Conservation (phyloP, 2,113 vertebrate species). For the Myrmophylax atrothorax region DNA sequence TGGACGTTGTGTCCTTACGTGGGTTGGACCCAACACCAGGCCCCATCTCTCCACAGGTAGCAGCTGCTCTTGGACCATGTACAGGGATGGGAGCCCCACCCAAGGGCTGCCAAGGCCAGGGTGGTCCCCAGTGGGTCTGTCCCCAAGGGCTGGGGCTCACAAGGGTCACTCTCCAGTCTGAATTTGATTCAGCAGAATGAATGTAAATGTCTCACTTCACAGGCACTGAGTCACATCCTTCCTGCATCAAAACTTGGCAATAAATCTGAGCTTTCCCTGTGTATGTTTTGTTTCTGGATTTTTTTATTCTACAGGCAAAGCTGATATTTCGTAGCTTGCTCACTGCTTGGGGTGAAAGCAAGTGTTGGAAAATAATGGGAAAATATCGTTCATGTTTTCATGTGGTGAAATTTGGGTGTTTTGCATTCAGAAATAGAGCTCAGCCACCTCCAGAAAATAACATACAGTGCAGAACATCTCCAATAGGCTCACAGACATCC, state of each 20-base stretch:
- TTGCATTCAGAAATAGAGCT: neutral
- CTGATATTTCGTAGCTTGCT: neutral
- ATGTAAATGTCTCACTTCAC: accelerated
- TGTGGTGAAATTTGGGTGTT: neutral
- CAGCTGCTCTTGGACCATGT: neutral
- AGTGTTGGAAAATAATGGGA: neutral
- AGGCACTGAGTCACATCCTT: neutral
- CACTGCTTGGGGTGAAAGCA: neutral
- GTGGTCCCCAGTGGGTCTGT: neutral
- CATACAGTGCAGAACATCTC: neutral
- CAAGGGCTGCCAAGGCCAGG: accelerated
- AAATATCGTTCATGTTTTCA: neutral
- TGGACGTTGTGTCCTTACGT: accelerated
- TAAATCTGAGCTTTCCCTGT: neutral
- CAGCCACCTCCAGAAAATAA: neutral
- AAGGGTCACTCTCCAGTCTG: neutral
- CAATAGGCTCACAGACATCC: accelerated
- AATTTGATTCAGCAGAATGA: neutral
- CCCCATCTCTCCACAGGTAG: no score
- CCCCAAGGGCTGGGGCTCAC: neutral
- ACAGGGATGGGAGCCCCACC: neutral
- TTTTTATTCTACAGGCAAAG: neutral
- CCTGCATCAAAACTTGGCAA: neutral
- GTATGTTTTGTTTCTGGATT: accelerated
- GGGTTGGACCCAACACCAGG: neutral